A percentile compares a stretch with the other conserved stretches of the same genome.
Conservation (phyloP, 2,888 invertebrate species). For the Drosophila suboccidentalis region DNA sequence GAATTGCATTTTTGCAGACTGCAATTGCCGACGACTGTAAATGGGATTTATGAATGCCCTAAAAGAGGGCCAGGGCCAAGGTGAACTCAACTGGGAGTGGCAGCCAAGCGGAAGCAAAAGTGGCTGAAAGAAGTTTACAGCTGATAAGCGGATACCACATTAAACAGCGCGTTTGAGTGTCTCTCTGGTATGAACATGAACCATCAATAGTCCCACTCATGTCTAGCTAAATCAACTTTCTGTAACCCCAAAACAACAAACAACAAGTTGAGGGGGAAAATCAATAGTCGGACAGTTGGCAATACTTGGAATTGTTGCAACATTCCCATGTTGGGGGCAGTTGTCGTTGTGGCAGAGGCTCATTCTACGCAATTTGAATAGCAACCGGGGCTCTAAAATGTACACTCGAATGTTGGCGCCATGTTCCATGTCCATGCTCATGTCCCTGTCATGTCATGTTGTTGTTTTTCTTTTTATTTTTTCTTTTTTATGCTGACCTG, state of each 20-base stretch:
- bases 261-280: conserved; percentile 22
- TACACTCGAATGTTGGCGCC: conserved; percentile 50
- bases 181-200: conserved; percentile 29
- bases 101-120: conserved; percentile 8
- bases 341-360: not conserved
- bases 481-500: conserved; percentile 25
- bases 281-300: conserved; percentile 47
- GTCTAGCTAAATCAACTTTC: conserved; percentile 9
- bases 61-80: conserved; percentile 30
- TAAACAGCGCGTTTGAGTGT: conserved; percentile 10
- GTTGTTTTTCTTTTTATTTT: conserved; percentile 12
- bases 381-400: conserved; percentile 28
- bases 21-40: conserved; percentile 66
- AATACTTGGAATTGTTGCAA: conserved; percentile 19
- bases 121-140: conserved; percentile 5
- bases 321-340: conserved; percentile 6
- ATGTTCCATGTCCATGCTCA: conserved; percentile 33
- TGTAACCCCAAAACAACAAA: not conserved
- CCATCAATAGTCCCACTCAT: conserved; percentile 13
- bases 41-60: conserved; percentile 68
- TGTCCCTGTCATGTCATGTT: conserved; percentile 42
- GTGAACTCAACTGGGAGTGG: conserved; percentile 36
- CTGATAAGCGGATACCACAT: conserved; percentile 42
- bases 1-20: conserved; percentile 66
- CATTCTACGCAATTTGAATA: conserved; percentile 45